phyloP scores from a whole-genome alignment of 1,140 invertebrate species.

The Radopholus similis region DNA sequence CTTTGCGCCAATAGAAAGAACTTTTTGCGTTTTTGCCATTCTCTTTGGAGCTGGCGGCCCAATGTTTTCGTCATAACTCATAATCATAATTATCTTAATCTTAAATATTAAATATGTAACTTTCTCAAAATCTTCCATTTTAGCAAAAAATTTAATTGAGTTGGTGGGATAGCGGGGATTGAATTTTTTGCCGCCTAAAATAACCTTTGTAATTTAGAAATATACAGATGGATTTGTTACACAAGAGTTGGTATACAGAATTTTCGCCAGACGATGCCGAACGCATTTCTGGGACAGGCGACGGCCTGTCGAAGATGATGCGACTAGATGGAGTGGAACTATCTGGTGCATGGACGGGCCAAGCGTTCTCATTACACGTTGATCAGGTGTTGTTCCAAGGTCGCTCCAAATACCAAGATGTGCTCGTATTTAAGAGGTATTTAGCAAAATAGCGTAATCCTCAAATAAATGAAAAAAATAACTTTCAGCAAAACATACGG shows the following conservation, averaged over 20 bases:
- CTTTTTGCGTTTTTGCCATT: no score
- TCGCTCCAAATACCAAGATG: conserved; percentile 82
- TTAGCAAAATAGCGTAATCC: conserved; percentile 59
- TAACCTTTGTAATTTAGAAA: not conserved
- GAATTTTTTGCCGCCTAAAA: no score
- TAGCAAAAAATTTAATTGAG: no score
- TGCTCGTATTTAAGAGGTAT: conserved; percentile 83
- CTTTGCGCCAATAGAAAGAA: no score
- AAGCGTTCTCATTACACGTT: conserved; percentile 81
- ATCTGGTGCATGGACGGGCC: conserved; percentile 82
- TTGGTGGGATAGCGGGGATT: no score
- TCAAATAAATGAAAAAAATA: conserved; percentile 2
- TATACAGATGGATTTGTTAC: conserved; percentile 26
- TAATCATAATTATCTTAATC: no score
- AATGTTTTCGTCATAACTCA: no score
- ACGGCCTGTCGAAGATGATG: conserved; percentile 8
- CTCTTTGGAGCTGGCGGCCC: no score
- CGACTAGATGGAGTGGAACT: conserved; percentile 62
- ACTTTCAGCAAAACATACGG: conserved; percentile 76
- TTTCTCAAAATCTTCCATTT: no score
- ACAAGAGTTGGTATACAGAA: conserved; percentile 83
- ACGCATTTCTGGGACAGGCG: conserved; percentile 25
- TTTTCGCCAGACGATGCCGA: conserved; percentile 52
- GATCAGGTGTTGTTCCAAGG: conserved; percentile 76
- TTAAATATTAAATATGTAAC: no score